These are phyloP conservation scores for Platypus cylindrus DNA, from an alignment of 2,888 invertebrate genomes.

Conservation along the genomic window DNA sequence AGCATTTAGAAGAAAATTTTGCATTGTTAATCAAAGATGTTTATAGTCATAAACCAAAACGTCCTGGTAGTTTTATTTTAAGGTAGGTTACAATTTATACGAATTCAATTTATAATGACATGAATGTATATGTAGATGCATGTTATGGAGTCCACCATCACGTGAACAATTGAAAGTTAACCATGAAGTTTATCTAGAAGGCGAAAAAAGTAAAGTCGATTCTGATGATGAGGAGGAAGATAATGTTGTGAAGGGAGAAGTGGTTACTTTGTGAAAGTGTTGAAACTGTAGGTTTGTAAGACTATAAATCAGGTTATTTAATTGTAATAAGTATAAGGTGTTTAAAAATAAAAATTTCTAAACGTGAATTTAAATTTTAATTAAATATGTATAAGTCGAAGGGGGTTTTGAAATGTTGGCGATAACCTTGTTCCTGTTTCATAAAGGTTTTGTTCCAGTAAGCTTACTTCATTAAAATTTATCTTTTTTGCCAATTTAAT, in stretches of 20 bases:
- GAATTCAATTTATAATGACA: background rate
- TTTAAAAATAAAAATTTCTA: too few species aligned
- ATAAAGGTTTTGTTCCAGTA: too few species aligned
- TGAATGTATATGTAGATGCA: conserved; percentile 37
- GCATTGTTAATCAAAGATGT: conserved; percentile 51
- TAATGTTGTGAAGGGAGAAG: conserved; percentile 19
- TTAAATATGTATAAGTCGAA: too few species aligned
- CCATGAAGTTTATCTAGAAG: conserved; percentile 29
- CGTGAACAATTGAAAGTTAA: conserved; percentile 56
- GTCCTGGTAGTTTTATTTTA: conserved; percentile 56
- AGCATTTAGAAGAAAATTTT: conserved; percentile 63
- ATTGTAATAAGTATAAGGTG: too few species aligned
- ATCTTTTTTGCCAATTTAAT: too few species aligned
- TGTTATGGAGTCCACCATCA: conserved; percentile 50
- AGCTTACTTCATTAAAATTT: too few species aligned
- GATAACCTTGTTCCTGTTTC: too few species aligned
- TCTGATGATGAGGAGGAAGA: conserved; percentile 26
- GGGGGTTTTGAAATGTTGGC: too few species aligned
- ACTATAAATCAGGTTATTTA: background rate
- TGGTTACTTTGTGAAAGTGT: conserved; percentile 18
- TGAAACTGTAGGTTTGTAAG: background rate
- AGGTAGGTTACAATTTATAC: conserved; percentile 35
- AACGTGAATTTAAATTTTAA: too few species aligned
- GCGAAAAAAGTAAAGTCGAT: conserved; percentile 13
- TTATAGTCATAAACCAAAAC: conserved; percentile 49